phyloP scores from a whole-genome alignment of 1,140 invertebrate genomes.

The Ptiloglossa arizonensis region DNA sequence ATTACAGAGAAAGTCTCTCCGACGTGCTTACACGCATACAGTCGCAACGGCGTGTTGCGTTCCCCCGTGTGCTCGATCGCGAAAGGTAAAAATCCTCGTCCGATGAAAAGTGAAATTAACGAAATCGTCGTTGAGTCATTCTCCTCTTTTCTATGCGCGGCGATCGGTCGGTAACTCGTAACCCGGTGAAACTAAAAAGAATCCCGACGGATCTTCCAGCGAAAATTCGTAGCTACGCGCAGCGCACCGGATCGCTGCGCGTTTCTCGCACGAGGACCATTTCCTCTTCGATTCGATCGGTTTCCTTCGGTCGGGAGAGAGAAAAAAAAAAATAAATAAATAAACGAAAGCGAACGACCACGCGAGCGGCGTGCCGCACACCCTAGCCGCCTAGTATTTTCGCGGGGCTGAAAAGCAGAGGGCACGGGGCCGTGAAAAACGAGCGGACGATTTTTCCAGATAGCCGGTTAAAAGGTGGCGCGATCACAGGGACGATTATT shows the following conservation, averaged over 20 bases:
- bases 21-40: neutral
- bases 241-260: too few relatives aligned
- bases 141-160: neutral
- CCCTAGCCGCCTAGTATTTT: too few relatives aligned
- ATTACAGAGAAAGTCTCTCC: slow-evolving; percentile 58
- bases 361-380: neutral
- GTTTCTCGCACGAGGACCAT: too few relatives aligned
- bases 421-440: slow-evolving; percentile 13
- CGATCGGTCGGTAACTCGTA: neutral
- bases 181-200: neutral
- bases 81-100: slow-evolving; percentile 23
- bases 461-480: slow-evolving; percentile 60
- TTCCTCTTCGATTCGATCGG: neutral
- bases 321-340: neutral
- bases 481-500: slow-evolving; percentile 71
- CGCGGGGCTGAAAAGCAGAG: neutral
- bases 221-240: too few relatives aligned
- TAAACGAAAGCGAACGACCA: neutral
- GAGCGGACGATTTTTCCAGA: slow-evolving; percentile 55
- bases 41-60: neutral
- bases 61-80: neutral
- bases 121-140: slow-evolving; percentile 15
- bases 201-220: neutral
- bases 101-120: slow-evolving; percentile 46
- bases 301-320: too few relatives aligned